Conservation (phyloP, 2,113 vertebrate genomes). For the Carollia perspicillata region DNA sequence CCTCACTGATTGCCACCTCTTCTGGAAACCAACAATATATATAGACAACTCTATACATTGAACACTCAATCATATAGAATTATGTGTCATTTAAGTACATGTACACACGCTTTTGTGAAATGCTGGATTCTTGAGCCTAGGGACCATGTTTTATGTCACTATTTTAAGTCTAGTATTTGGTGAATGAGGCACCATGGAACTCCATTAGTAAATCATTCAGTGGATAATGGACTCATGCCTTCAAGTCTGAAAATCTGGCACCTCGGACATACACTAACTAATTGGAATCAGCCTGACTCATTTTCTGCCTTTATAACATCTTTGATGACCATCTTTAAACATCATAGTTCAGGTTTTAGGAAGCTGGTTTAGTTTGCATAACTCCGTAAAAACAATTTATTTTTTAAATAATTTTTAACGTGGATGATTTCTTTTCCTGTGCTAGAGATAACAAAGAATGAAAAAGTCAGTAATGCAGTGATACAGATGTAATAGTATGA, state of each 20-base stretch:
- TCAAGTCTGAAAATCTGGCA: neutral
- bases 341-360: neutral
- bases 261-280: neutral
- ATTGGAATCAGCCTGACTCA: neutral
- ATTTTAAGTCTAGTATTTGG: neutral
- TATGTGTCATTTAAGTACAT: neutral
- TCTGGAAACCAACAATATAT: neutral
- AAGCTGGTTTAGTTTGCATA: neutral
- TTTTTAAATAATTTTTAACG: neutral
- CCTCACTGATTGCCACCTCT: neutral
- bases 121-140: neutral
- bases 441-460: neutral
- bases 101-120: neutral
- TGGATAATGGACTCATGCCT: neutral
- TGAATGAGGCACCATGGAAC: neutral
- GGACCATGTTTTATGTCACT: neutral
- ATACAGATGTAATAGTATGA: neutral
- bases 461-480: neutral
- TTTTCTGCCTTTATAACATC: neutral
- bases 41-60: neutral
- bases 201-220: conserved; percentile 1
- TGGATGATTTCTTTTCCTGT: neutral
- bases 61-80: neutral
- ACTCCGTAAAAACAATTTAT: neutral
- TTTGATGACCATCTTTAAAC: neutral